These are phyloP conservation scores for Gisinianus flammeolus DNA, from an alignment of 2,888 invertebrate genomes.

Conservation along the genomic window DNA sequence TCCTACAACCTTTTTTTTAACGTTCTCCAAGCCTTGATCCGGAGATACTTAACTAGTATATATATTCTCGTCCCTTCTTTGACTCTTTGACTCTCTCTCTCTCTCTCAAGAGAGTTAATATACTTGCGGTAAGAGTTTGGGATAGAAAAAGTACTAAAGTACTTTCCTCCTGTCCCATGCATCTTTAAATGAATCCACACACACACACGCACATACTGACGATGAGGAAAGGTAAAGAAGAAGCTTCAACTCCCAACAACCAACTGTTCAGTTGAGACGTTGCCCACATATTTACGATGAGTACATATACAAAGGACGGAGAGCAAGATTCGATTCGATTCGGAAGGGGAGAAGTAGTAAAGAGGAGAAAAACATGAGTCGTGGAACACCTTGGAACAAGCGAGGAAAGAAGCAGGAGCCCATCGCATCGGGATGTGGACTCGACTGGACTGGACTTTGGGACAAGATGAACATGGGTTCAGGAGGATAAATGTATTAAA, in stretches of 20 bases:
- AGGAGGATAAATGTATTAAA: conserved; percentile 3
- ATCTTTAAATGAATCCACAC: too few species aligned
- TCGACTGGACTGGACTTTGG: background rate
- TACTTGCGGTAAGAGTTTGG: too few species aligned
- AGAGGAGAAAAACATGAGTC: conserved; percentile 27
- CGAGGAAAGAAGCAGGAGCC: background rate
- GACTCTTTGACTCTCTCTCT: too few species aligned
- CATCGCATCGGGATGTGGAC: background rate
- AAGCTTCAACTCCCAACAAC: background rate
- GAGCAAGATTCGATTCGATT: background rate
- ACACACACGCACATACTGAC: too few species aligned
- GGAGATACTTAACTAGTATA: too few species aligned
- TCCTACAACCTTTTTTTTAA: too few species aligned
- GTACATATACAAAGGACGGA: background rate
- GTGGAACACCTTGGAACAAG: conserved; percentile 36
- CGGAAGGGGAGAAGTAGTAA: conserved; percentile 17
- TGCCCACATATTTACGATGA: background rate
- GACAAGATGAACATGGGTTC: background rate
- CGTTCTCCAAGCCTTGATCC: too few species aligned
- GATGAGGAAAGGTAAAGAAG: background rate
- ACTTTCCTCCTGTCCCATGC: too few species aligned
- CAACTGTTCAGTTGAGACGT: background rate
- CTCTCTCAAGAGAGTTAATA: too few species aligned
- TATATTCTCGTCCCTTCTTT: too few species aligned
- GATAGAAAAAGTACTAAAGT: too few species aligned